phyloP scores from a whole-genome alignment of 2,888 invertebrate species.

The Slavum lentiscoides region DNA sequence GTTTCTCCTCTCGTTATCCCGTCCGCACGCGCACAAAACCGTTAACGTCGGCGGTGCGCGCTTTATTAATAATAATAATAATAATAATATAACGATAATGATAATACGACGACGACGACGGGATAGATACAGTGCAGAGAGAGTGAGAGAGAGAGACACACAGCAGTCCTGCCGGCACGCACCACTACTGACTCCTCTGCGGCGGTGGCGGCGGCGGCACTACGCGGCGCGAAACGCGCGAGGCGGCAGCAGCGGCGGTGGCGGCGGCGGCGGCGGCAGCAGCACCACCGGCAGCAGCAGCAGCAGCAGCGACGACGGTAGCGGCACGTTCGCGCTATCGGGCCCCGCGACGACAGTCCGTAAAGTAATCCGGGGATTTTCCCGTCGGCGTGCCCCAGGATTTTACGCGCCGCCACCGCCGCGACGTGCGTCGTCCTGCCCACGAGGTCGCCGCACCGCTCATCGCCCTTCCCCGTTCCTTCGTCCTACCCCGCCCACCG shows the following conservation, averaged over 20 bases:
- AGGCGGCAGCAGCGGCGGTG: conserved; percentile 13
- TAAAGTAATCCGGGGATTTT: conserved; percentile 52
- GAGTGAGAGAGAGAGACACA: conserved; percentile 12
- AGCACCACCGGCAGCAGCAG: background rate
- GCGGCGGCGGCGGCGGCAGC: background rate
- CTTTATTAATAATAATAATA: conserved; percentile 27
- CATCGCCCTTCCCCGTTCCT: too few relatives aligned
- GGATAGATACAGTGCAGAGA: background rate
- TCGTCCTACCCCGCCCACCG: too few relatives aligned
- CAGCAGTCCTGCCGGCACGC: conserved; percentile 31
- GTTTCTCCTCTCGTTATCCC: background rate
- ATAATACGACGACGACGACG: conserved; percentile 12
- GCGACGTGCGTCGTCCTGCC: background rate
- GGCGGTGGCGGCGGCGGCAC: too few relatives aligned
- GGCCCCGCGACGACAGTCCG: conserved; percentile 50
- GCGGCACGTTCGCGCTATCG: conserved; percentile 51
- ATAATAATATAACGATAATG: background rate
- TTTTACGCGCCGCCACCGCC: conserved; percentile 24
- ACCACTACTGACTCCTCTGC: conserved; percentile 12
- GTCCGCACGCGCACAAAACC: background rate
- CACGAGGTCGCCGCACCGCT: background rate
- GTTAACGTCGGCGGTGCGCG: background rate
- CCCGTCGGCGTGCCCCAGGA: conserved; percentile 51
- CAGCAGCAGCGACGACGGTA: conserved; percentile 11
- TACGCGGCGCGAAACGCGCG: too few relatives aligned